Evolutionary conservation across 2,797 vertebrate genomes (phyloP).

Genomic region (Malacoraja senta): DNA sequence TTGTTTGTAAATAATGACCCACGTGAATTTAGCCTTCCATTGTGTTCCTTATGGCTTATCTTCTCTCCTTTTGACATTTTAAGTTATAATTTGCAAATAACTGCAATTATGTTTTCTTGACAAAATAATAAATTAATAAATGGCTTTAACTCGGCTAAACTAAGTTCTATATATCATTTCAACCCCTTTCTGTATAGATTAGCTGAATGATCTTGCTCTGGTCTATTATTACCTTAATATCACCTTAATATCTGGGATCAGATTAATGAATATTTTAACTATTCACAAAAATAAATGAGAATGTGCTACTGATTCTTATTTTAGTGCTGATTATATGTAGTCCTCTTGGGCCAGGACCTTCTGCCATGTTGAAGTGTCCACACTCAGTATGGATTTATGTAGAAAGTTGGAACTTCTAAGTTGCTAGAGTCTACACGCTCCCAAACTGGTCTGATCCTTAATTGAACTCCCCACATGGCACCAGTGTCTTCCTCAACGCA

Average conservation of each 20-base stretch:
- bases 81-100: neutral
- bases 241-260: neutral
- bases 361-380: no score
- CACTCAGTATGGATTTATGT: no score
- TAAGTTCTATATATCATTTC: neutral
- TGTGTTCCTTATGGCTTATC: neutral
- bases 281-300: neutral
- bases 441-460: no score
- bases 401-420: no score
- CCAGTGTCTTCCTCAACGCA: no score
- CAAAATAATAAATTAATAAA: neutral
- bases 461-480: no score
- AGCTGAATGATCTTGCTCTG: neutral
- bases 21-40: neutral
- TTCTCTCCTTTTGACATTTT: neutral
- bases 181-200: neutral
- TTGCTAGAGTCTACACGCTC: no score
- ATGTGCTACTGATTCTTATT: neutral
- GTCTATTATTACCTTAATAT: neutral
- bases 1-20: neutral
- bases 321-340: neutral
- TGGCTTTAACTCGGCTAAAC: neutral
- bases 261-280: neutral
- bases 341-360: no score
- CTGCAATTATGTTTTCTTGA: neutral